These are phyloP conservation scores for Cichlasoma orientale DNA, from an alignment of 2,797 vertebrate genomes.

Conservation along the genomic window DNA sequence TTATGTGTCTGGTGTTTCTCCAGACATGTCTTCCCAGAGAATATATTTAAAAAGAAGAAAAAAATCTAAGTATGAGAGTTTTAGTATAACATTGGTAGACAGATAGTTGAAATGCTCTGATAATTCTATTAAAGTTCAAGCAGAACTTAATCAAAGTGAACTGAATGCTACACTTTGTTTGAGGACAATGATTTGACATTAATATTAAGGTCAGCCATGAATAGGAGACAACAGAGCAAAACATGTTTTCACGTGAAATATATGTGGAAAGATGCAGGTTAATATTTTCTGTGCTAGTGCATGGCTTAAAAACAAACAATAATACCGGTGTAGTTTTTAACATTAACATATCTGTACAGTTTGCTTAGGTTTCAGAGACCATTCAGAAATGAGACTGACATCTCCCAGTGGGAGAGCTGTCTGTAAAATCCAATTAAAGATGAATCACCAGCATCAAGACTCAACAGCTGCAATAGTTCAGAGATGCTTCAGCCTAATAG, in stretches of 20 bases:
- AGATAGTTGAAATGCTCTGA: not conserved
- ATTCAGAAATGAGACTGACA: constrained; percentile 21
- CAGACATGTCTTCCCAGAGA: not conserved
- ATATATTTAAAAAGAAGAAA: not conserved
- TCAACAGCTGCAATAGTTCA: constrained; percentile 9
- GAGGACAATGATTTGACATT: constrained; percentile 31
- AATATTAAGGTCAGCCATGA: constrained; percentile 37
- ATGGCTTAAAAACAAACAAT: not conserved
- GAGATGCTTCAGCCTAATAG: constrained; percentile 39
- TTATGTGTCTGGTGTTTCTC: constrained; percentile 15
- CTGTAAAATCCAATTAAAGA: constrained; percentile 60
- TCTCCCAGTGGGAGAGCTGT: constrained; percentile 31
- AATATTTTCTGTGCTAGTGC: constrained; percentile 2
- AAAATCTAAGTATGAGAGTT: not conserved
- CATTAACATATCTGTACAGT: constrained; percentile 23
- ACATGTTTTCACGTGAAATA: constrained; percentile 25
- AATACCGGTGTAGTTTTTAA: not conserved
- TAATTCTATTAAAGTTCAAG: not conserved
- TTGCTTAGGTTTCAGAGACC: constrained; percentile 12
- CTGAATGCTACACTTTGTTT: constrained; percentile 31
- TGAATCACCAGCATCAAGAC: constrained; percentile 46
- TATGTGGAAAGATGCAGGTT: constrained; percentile 28
- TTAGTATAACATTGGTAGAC: not conserved
- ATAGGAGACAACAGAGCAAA: not conserved
- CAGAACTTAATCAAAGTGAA: constrained; percentile 14